These are phyloP conservation scores for Diploscapter pachys DNA, from an alignment of 1,140 invertebrate genomes.

Conservation along the genomic window DNA sequence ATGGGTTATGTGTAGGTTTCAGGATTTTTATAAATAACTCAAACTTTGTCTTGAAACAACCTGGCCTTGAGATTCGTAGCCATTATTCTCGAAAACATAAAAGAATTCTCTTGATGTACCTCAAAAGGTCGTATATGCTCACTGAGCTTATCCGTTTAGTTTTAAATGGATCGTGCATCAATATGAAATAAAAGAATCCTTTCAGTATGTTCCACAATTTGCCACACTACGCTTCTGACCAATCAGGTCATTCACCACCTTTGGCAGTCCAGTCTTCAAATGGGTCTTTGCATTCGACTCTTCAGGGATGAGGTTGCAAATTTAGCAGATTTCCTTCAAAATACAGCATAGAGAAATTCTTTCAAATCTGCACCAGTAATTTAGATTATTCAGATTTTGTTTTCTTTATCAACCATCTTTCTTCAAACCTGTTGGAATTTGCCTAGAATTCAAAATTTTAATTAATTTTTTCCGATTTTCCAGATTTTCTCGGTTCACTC, in stretches of 20 bases:
- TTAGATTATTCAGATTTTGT: no score
- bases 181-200: conserved; percentile 35
- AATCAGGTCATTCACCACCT: conserved; percentile 74
- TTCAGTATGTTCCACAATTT: conserved; percentile 80
- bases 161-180: conserved; percentile 1
- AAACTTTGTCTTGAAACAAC: no score
- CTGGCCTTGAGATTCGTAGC: no score
- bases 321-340: neutral
- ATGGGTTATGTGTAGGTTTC: conserved; percentile 81
- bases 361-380: neutral
- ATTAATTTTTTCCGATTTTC: neutral
- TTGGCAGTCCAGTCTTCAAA: conserved; percentile 84
- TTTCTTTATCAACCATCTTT: neutral
- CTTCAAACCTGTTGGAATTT: neutral
- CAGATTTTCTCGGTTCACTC: conserved; percentile 2
- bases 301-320: conserved; percentile 86
- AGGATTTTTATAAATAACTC: neutral
- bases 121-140: no score
- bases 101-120: no score
- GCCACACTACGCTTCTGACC: conserved; percentile 76
- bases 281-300: conserved; percentile 85
- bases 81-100: no score
- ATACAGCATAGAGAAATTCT: neutral
- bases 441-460: neutral
- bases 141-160: neutral